phyloP scores from a whole-genome alignment of 2,888 invertebrate species.

The Pheosia gnoma region DNA sequence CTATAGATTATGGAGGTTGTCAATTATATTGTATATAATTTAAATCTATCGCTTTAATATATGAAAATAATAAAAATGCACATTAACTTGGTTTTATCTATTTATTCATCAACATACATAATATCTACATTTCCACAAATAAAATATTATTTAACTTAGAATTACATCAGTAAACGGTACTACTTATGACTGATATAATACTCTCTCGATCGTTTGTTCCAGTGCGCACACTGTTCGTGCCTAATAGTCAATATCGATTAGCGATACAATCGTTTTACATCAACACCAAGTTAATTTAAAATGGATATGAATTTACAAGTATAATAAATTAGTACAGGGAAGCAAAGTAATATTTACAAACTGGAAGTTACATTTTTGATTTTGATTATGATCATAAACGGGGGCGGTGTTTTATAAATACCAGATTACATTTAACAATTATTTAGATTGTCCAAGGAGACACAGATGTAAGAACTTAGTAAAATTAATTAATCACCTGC shows the following conservation, averaged over 20 bases:
- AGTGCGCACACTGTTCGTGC: conserved; percentile 53
- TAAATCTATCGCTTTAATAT: no score
- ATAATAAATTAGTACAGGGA: conserved; percentile 74
- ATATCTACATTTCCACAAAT: conserved; percentile 84
- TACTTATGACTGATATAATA: conserved; percentile 72
- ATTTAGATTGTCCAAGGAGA: conserved; percentile 42
- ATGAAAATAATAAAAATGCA: conserved; percentile 42
- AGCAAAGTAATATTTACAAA: conserved; percentile 81
- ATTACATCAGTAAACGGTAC: conserved; percentile 72
- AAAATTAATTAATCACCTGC: neutral
- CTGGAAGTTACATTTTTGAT: conserved; percentile 38
- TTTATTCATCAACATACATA: conserved; percentile 84
- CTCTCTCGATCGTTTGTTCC: conserved; percentile 63
- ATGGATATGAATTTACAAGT: conserved; percentile 70
- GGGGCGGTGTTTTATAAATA: conserved; percentile 37
- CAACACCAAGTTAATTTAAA: conserved; percentile 65
- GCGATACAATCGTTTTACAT: conserved; percentile 40
- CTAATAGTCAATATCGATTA: conserved; percentile 41
- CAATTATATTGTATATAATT: no score
- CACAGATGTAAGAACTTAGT: conserved; percentile 21
- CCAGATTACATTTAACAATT: conserved; percentile 38
- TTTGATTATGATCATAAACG: conserved; percentile 30
- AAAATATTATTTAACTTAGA: conserved; percentile 74
- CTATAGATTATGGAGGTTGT: no score
- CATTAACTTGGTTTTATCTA: conserved; percentile 69